Percentiles rank a stretch among this genome's conserved stretches.
Evolutionary conservation across 2,888 invertebrate genomes (phyloP).

Genomic region (Polydrusus tereticollis): DNA sequence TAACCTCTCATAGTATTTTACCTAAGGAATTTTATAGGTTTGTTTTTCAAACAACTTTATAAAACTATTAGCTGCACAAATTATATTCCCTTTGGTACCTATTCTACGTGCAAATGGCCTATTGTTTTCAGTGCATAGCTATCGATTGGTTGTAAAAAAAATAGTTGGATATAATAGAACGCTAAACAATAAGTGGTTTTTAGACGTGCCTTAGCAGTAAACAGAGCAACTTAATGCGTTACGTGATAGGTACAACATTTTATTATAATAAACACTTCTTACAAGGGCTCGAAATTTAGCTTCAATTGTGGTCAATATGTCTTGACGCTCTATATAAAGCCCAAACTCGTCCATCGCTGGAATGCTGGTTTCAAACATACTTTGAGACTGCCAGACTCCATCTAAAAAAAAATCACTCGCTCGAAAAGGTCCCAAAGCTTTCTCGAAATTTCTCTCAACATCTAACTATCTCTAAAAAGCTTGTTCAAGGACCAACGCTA

Average conservation of each 20-base stretch:
- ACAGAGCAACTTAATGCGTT: background rate
- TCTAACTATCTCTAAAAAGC: too few species aligned
- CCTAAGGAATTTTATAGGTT: background rate
- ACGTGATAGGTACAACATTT: background rate
- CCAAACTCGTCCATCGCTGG: too few species aligned
- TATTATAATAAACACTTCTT: background rate
- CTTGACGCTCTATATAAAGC: too few species aligned
- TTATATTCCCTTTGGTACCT: background rate
- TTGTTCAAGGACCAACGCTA: too few species aligned
- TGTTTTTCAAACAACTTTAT: background rate
- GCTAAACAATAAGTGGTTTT: conserved; percentile 1
- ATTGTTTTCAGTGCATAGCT: conserved; percentile 30
- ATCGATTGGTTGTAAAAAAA: conserved; percentile 21
- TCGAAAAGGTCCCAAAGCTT: too few species aligned
- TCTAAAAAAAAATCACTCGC: too few species aligned
- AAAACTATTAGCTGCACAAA: background rate
- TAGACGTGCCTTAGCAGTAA: background rate
- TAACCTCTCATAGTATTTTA: too few species aligned
- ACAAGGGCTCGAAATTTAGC: too few species aligned
- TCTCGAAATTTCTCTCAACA: too few species aligned
- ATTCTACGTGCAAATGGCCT: conserved; percentile 12
- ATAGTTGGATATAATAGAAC: conserved; percentile 28
- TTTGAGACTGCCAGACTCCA: too few species aligned
- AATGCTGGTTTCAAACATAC: too few species aligned
- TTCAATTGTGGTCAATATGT: too few species aligned